Percentiles rank a stretch among this genome's conserved stretches.
Evolutionary conservation across 2,797 vertebrate species (phyloP).

Genomic region (Cynodonichthys magdalenae): DNA sequence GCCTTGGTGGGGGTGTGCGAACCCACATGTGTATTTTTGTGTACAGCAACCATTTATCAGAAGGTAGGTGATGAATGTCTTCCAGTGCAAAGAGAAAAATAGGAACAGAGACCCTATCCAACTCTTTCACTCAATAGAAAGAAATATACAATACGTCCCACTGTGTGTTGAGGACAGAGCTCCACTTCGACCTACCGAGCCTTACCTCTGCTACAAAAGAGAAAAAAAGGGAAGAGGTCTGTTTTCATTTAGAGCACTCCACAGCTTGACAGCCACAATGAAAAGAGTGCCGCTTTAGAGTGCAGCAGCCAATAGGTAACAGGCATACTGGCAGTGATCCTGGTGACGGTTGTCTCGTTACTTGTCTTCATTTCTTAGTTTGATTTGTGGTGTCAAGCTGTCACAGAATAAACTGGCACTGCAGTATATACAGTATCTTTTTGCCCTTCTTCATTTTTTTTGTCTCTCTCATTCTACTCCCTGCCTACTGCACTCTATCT

Average conservation of each 20-base stretch:
- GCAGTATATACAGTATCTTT: constrained; percentile 45
- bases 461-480: constrained; percentile 34
- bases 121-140: constrained; percentile 59
- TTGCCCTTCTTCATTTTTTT: constrained; percentile 40
- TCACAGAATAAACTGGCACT: constrained; percentile 68
- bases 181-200: constrained; percentile 53
- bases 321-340: constrained; percentile 70
- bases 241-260: constrained; percentile 70
- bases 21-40: constrained; percentile 46
- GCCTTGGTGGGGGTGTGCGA: constrained; percentile 19
- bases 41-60: constrained; percentile 60
- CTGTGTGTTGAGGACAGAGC: constrained; percentile 57
- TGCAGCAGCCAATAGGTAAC: constrained; percentile 67
- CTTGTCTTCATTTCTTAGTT: constrained; percentile 73
- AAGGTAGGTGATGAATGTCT: constrained; percentile 62
- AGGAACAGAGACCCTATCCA: constrained; percentile 55
- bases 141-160: constrained; percentile 57
- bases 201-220: constrained; percentile 41
- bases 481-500: constrained; percentile 18
- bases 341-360: constrained; percentile 66
- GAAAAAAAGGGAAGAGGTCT: constrained; percentile 52
- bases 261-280: constrained; percentile 66
- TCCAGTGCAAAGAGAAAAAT: constrained; percentile 39
- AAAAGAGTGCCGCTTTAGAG: constrained; percentile 63
- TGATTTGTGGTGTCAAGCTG: constrained; percentile 79